A percentile compares a stretch with the other conserved stretches of the same genome.
Conservation (phyloP, 2,888 invertebrate genomes). For the Luperina nickerlii region DNA sequence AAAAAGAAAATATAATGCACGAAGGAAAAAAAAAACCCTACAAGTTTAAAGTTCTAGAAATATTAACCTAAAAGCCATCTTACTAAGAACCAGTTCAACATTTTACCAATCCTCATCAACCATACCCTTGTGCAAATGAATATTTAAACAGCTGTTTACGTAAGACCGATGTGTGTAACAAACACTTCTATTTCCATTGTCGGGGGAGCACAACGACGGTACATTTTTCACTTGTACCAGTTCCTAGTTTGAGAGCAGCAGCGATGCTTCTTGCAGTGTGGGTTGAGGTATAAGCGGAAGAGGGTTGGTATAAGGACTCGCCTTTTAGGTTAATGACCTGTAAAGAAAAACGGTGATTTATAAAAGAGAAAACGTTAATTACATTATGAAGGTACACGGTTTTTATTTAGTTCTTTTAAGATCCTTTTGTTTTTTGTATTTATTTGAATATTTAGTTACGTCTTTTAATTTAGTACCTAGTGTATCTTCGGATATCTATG, state of each 20-base stretch:
- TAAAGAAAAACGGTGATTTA: neutral
- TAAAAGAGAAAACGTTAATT: neutral
- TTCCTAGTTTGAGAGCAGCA: conserved; percentile 74
- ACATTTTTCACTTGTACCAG: conserved; percentile 79
- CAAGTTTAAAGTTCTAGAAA: neutral
- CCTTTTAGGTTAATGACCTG: neutral
- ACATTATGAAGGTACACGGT: neutral
- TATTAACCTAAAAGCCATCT: neutral
- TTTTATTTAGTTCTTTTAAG: neutral
- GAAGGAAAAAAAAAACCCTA: too few relatives aligned
- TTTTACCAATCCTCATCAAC: conserved; percentile 33
- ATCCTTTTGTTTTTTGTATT: too few relatives aligned
- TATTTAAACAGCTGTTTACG: conserved; percentile 62
- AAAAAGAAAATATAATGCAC: too few relatives aligned
- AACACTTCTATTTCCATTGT: conserved; percentile 72
- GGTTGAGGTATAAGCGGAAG: conserved; percentile 43
- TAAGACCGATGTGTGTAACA: conserved; percentile 64
- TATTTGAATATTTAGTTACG: too few relatives aligned
- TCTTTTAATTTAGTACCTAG: too few relatives aligned
- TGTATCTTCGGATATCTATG: too few relatives aligned
- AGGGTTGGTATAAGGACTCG: neutral
- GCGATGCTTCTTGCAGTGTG: conserved; percentile 68
- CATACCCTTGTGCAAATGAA: conserved; percentile 50
- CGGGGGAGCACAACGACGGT: conserved; percentile 70
- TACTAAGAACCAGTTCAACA: neutral